phyloP scores from a whole-genome alignment of 2,888 invertebrate genomes.

The Campaea margaritaria region DNA sequence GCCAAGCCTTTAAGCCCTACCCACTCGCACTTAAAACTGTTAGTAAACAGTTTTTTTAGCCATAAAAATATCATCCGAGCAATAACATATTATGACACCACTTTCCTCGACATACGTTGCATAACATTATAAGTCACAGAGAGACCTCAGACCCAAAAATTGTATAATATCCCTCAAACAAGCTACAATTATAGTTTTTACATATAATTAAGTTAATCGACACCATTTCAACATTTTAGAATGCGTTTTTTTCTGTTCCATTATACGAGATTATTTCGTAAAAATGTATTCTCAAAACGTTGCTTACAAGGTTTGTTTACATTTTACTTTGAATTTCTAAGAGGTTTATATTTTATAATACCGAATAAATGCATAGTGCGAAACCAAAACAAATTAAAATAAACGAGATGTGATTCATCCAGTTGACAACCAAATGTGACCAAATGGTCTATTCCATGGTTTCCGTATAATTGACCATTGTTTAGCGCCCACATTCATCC shows the following conservation, averaged over 20 bases:
- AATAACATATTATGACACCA: slow-evolving; percentile 11
- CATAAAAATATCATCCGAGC: slow-evolving; percentile 5
- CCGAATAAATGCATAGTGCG: too few species aligned
- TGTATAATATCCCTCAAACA: slow-evolving; percentile 39
- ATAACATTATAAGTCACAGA: slow-evolving; percentile 24
- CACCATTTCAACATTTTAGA: slow-evolving; percentile 42
- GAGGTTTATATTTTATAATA: too few species aligned
- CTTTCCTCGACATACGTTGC: slow-evolving; percentile 34
- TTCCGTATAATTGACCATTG: too few species aligned
- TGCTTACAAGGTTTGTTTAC: slow-evolving; percentile 54
- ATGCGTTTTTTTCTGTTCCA: slow-evolving; percentile 65
- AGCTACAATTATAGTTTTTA: slow-evolving; percentile 37
- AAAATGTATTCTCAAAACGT: slow-evolving; percentile 69
- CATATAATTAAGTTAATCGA: slow-evolving; percentile 47
- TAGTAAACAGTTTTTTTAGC: slow-evolving; percentile 8
- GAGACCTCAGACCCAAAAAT: slow-evolving; percentile 33
- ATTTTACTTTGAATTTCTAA: background rate
- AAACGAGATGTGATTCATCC: too few species aligned
- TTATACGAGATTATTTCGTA: slow-evolving; percentile 53
- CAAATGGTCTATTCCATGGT: too few species aligned
- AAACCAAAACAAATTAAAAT: too few species aligned
- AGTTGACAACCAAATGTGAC: too few species aligned
- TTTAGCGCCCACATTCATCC: too few species aligned
- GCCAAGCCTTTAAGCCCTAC: slow-evolving; percentile 22
- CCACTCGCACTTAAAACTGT: slow-evolving; percentile 36